phyloP scores from a whole-genome alignment of 1,140 invertebrate species.

The Brachionus manjavacas region DNA sequence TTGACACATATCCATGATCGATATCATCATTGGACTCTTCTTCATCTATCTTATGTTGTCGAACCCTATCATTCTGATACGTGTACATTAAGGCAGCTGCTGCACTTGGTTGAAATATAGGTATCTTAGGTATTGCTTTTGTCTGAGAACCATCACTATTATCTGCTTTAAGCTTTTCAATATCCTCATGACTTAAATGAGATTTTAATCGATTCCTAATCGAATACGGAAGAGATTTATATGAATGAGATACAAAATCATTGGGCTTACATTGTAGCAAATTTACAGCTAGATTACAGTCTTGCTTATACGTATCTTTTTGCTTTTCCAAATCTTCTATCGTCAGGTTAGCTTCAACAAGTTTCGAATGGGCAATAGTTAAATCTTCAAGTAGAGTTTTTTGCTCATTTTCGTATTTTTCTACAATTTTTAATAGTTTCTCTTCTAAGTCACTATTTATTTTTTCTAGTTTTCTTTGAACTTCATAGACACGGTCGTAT shows the following conservation, averaged over 20 bases:
- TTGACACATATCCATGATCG: background rate
- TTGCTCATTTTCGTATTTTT: slow-evolving; percentile 80
- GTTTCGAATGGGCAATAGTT: slow-evolving; percentile 73
- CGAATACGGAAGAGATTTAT: slow-evolving; percentile 74
- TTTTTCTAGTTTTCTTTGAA: slow-evolving; percentile 70
- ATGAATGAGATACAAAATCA: slow-evolving; percentile 77
- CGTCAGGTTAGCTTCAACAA: slow-evolving; percentile 79
- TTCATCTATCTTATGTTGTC: background rate
- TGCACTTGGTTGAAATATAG: slow-evolving; percentile 15
- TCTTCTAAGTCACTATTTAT: slow-evolving; percentile 91
- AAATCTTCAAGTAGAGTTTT: slow-evolving; percentile 77
- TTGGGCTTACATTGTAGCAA: slow-evolving; percentile 88
- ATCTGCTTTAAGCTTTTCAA: slow-evolving; percentile 48
- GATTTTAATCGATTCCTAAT: slow-evolving; percentile 75
- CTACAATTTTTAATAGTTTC: slow-evolving; percentile 80
- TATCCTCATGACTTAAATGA: slow-evolving; percentile 57
- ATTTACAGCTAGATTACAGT: slow-evolving; percentile 87
- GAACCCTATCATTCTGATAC: background rate
- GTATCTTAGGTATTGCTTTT: background rate
- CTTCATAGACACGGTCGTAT: background rate
- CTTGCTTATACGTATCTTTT: slow-evolving; percentile 89
- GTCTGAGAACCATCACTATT: background rate
- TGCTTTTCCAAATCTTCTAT: slow-evolving; percentile 81
- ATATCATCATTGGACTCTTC: background rate
- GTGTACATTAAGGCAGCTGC: slow-evolving; percentile 17